A percentile compares a stretch with the other conserved stretches of the same genome.
These are phyloP conservation scores for Drosophila seclusa DNA, from an alignment of 2,888 invertebrate species.

Conservation along the genomic window DNA sequence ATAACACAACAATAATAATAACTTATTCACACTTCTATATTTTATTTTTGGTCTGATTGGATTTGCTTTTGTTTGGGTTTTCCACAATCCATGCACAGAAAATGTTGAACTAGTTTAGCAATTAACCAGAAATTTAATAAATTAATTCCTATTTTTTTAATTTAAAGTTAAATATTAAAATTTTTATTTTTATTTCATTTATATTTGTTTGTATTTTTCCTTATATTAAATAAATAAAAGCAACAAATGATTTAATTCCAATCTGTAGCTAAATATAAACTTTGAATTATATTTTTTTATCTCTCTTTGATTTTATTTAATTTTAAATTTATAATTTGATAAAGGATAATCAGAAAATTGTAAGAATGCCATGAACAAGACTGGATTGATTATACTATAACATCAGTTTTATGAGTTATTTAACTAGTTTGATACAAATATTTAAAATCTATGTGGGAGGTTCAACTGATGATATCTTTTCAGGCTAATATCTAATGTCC, in stretches of 20 bases:
- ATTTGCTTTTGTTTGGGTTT: background rate
- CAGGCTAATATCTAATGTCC: background rate
- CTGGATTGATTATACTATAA: accelerated
- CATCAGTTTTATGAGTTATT: accelerated
- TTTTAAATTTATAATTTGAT: background rate
- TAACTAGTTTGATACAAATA: background rate
- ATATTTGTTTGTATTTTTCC: background rate
- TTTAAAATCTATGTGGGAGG: accelerated
- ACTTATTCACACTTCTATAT: background rate
- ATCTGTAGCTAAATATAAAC: background rate
- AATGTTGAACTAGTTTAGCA: background rate
- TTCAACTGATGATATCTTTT: background rate
- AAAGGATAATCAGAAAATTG: background rate
- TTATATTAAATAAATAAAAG: background rate
- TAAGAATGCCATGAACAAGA: background rate
- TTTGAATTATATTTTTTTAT: background rate
- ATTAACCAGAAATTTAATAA: background rate
- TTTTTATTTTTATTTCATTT: background rate
- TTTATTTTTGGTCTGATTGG: background rate
- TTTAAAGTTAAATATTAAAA: background rate
- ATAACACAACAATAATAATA: background rate
- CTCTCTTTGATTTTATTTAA: accelerated
- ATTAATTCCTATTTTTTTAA: accelerated
- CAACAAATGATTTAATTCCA: background rate
- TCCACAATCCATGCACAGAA: background rate